Conservation (phyloP, 2,888 invertebrate genomes). For the Athripsodes cinereus region DNA sequence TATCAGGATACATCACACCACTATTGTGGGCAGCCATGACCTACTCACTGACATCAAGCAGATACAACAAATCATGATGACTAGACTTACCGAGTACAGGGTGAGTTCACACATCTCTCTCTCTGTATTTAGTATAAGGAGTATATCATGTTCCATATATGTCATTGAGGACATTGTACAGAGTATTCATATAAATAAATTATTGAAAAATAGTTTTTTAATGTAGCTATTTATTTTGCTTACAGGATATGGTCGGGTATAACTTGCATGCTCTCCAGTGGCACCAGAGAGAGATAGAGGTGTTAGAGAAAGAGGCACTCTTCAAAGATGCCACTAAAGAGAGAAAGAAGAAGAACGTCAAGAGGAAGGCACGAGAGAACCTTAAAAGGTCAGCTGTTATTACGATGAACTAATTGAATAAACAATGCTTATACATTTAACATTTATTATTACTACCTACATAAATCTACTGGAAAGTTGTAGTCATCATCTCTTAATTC, state of each 20-base stretch:
- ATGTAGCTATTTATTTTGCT: not conserved
- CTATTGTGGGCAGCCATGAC: conserved; percentile 66
- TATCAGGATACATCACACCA: conserved; percentile 68
- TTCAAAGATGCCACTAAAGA: conserved; percentile 69
- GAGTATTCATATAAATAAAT: too few species aligned
- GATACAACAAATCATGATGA: conserved; percentile 53
- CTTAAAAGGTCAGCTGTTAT: conserved; percentile 53
- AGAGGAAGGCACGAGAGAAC: conserved; percentile 55
- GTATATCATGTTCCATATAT: too few species aligned
- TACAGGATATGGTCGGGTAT: conserved; percentile 74
- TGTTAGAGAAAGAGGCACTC: conserved; percentile 64
- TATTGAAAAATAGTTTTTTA: not conserved
- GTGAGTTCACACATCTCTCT: too few species aligned
- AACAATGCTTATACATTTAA: too few species aligned
- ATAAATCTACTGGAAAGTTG: too few species aligned
- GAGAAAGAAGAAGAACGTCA: conserved; percentile 58
- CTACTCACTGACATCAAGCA: conserved; percentile 61
- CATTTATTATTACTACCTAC: too few species aligned
- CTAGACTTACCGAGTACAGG: conserved; percentile 54
- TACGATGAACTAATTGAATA: not conserved
- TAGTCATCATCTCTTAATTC: too few species aligned
- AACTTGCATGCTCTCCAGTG: conserved; percentile 79
- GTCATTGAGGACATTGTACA: too few species aligned
- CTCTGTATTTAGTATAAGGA: too few species aligned
- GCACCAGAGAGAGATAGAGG: conserved; percentile 69